Evolutionary conservation across 2,797 vertebrate genomes (phyloP), one percentile per base, ranked within the genome.

Genomic region (Eospalax fontanierii): DNA sequence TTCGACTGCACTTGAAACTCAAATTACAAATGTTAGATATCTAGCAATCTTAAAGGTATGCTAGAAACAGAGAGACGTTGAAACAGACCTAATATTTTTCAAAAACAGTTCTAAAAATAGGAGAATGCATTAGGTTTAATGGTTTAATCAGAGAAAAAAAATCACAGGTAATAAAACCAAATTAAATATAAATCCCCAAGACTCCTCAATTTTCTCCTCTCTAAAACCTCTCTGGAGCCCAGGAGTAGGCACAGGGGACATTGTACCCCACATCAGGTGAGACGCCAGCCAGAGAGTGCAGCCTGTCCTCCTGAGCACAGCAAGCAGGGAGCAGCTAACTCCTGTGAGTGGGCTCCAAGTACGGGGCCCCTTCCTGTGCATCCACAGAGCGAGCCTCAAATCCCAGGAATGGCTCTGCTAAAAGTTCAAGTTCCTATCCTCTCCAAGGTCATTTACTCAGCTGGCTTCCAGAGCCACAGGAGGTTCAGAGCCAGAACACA

Each of bases 111-210:
- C 54, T 66, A 46, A 1, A 61, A 43, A 22, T 21, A 43, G 24
- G 40, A 50, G 85, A 97, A 83, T 19, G 15, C 65, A 57, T 46
- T n/a, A 76, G 12, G 8, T 33, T 61, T 4, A 38, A 4, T 38
- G 35, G 33, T 83, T n/a, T 57, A 43, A 70, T 91, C 61, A 89
- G 83, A 94, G 92, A 93, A 78, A 93, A 78, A 93, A 93, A 74
- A 61, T 63, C 35, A 70, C 14, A 68, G 0, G 1, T 26, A 61
- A 81, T 79, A 63, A n/a, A 80, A 85, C 12, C 40, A 87, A 61
- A 87, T 65, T 26, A 87, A 91, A 79, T 38, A 54, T 9, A 38
- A 19, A 59, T 24, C 26, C 6, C 54, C 50, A 38, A 54, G 19
- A 30, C n/a, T 40, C 35, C 33, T 35, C 1, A 50, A 40, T 30